Base-by-base conservation (phyloP, 1,140 invertebrate genomes). In the Tyrophagus putrescentiae region DNA sequence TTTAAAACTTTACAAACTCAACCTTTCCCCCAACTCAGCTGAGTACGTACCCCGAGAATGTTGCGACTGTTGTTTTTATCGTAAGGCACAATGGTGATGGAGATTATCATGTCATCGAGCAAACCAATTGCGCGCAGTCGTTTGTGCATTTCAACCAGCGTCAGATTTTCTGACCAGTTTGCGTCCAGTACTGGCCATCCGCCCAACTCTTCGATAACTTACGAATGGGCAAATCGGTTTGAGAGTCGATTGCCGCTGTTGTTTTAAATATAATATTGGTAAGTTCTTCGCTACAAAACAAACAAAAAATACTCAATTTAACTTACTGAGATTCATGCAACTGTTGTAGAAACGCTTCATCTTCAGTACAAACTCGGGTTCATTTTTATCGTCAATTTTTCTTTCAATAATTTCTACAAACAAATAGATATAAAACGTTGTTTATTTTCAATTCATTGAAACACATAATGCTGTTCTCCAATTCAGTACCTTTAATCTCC, bases 141-240 rank as follows among this genome's bases (percentile, higher is more conserved):
- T 72, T 84, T 89, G 4, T 91, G 81, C 9, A 82, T 82, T 62
- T 87, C 76, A 66, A 81, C 81, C 88, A 87, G 93, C 45, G 80
- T 77, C 71, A 85, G 89, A 29, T 65, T 57, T 11, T 28, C 23
- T 33, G 72, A 72, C 1, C 76, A 94, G 0, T 66, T 65, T 0
- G 82, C 85, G 64, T 85, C 81, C 1, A 94, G 72, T 5, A 91
- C 82, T 0, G 91, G 91, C 89, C 88, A 95, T 3, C 88, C 88
- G 16, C 89, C 90, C 3, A 95, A 72, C 18, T 78, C 5, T 3
- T 57, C 29, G 9, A 60, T 31, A 62, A 16, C 6, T 58, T 18
- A 28, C 16, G 18, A 9, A 62, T 18, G 16, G 34, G 54, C 39
- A 44, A 3, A 16, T 42, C 53, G 9, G 28, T 29, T 45, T 1